Evolutionary conservation across 2,113 vertebrate species (phyloP), one percentile per base, ranked within the genome.

Genomic region (Propithecus coquereli): DNA sequence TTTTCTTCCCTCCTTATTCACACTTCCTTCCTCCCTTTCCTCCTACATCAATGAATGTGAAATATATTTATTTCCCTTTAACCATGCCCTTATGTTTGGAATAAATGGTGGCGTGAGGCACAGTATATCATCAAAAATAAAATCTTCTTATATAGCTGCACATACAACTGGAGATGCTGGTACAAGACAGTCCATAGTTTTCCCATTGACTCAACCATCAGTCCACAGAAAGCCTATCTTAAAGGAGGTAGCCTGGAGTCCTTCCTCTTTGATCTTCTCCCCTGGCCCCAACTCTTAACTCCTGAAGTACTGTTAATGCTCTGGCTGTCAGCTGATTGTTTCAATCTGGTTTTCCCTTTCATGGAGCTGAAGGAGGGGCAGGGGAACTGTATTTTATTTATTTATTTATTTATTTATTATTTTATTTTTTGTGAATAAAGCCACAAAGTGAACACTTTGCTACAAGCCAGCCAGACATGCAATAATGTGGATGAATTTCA

Each of bases 21-120:
- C 1, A 11, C 18, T 79, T 34, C 82, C 34, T 77, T 66, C 17
- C 25, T 68, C 25, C 22, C 47, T 85, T 92, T 59, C 12, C 23
- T 61, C 34, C 20, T 23, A 90, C 3, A 45, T 87, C 20, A 87
- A 6, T 59, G 27, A 83, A 83, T 45, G 45, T 66, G 50, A 76
- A 77, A 76, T 54, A 32, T 27, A 88, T 37, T 6, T 22, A 30
- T 94, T 84, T 91, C 17, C 45, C n/a, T 97, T 96, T 91, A 84
- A 13, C 22, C 50, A 88, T 9, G 5, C 32, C n/a, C 50, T 70
- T 47, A 30, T 57, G 66, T 80, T 80, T 87, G n/a, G 68, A 84
- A 92, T n/a, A 76, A 82, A 84, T 70, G 23, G 5, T 80, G 71
- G 27, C 32, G 16, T 54, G 34, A 90, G 27, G 43, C 34, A 47